These are phyloP conservation scores for Andrena bucephala DNA, from an alignment of 2,888 invertebrate species.

Conservation along the genomic window DNA sequence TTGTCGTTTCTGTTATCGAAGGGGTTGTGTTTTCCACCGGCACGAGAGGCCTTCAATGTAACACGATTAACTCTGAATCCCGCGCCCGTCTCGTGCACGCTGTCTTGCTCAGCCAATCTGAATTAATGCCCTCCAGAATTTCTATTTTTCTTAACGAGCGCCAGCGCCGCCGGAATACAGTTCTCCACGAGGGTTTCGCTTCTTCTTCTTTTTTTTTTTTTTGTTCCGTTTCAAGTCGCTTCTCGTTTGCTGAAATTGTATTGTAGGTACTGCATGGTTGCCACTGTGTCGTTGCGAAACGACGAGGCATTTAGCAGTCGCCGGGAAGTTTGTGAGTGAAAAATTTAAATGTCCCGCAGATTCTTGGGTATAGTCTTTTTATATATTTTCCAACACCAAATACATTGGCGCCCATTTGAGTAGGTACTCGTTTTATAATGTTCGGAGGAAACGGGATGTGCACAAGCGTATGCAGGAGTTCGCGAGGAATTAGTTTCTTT, in stretches of 20 bases:
- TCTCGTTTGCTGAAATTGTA: slow-evolving; percentile 8
- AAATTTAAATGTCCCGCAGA: no score
- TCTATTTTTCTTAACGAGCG: slow-evolving; percentile 26
- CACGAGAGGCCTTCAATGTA: slow-evolving; percentile 42
- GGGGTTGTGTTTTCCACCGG: slow-evolving; percentile 51
- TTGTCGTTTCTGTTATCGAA: slow-evolving; percentile 64
- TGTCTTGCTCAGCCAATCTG: slow-evolving; percentile 40
- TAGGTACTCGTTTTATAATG: no score
- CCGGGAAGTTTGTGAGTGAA: no score
- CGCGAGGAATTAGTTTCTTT: no score
- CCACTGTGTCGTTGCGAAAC: background rate
- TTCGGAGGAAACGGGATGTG: no score
- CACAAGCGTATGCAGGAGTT: no score
- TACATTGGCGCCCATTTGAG: no score
- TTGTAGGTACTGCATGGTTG: background rate
- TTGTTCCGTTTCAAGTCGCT: background rate
- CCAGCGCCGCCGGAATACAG: background rate
- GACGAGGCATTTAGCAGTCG: background rate
- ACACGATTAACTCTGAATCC: slow-evolving; percentile 53
- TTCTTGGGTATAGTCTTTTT: no score
- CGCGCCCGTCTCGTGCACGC: slow-evolving; percentile 16
- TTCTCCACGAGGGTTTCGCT: slow-evolving; percentile 3
- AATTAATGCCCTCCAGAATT: slow-evolving; percentile 37
- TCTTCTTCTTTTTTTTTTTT: background rate
- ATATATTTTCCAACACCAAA: no score